These are phyloP conservation scores for Bujurquina vittata DNA, from an alignment of 2,113 vertebrate species.

Conservation along the genomic window DNA sequence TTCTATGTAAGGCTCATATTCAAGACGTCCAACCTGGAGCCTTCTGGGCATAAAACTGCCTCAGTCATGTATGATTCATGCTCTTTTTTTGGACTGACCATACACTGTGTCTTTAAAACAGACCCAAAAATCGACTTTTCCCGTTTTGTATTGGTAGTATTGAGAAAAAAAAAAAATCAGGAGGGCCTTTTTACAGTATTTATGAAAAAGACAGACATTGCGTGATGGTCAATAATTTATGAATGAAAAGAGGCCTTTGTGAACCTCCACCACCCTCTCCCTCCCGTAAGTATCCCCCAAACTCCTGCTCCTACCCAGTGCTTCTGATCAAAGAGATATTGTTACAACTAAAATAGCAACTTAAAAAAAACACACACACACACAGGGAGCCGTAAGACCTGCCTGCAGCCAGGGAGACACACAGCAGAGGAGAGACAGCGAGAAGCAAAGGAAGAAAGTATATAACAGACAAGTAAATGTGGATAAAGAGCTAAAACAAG, in stretches of 20 bases:
- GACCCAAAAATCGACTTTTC: constrained; percentile 26
- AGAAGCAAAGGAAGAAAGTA: neutral
- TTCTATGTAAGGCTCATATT: constrained; percentile 2
- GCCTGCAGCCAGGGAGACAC: constrained; percentile 72
- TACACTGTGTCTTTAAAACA: constrained; percentile 4
- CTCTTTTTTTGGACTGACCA: neutral
- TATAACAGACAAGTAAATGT: neutral
- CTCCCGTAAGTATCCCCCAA: constrained; percentile 28
- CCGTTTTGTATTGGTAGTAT: constrained; percentile 21
- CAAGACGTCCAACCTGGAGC: constrained; percentile 1
- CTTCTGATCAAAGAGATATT: constrained; percentile 85
- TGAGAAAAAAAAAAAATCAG: constrained; percentile 16
- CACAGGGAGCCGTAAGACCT: constrained; percentile 75
- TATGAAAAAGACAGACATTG: constrained; percentile 62
- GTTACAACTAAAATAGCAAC: constrained; percentile 87
- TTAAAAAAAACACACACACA: constrained; percentile 78
- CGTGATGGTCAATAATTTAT: constrained; percentile 76
- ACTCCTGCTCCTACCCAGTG: constrained; percentile 62
- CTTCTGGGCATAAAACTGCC: constrained; percentile 4
- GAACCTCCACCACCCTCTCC: constrained; percentile 54
- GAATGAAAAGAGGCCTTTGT: constrained; percentile 87
- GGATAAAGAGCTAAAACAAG: neutral
- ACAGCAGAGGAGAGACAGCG: constrained; percentile 22
- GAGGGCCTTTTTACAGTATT: constrained; percentile 66
- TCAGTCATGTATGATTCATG: constrained; percentile 2